These are phyloP conservation scores for Ophion ventricosus DNA, from an alignment of 2,888 invertebrate species.

Conservation along the genomic window DNA sequence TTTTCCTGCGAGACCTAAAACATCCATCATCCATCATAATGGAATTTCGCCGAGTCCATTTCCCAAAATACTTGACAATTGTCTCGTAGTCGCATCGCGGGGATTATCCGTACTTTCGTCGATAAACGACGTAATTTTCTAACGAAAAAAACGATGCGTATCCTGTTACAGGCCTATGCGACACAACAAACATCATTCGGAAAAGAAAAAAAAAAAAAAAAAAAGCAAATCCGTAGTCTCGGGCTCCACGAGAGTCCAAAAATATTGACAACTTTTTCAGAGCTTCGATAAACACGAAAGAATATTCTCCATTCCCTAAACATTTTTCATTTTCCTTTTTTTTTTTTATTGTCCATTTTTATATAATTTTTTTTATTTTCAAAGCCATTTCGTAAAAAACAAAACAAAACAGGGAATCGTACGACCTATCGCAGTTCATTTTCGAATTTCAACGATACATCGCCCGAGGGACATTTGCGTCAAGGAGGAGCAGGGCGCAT, in stretches of 20 bases:
- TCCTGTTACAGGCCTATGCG: conserved; percentile 41
- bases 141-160: conserved; percentile 1
- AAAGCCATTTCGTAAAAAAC: no score
- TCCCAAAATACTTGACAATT: neutral
- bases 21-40: conserved; percentile 3
- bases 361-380: no score
- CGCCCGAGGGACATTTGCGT: conserved; percentile 10
- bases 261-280: conserved; percentile 15
- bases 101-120: no score
- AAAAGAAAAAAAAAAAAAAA: no score
- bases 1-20: conserved; percentile 37
- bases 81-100: neutral
- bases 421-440: conserved; percentile 48
- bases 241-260: neutral
- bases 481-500: conserved; percentile 14
- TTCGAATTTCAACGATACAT: neutral
- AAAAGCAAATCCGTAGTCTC: neutral
- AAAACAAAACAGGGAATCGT: neutral
- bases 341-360: no score
- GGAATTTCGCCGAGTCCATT: neutral
- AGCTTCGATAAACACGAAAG: conserved; percentile 7
- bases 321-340: neutral
- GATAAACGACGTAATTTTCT: neutral
- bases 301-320: neutral
- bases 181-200: conserved; percentile 9